phyloP scores from a whole-genome alignment of 2,797 vertebrate genomes.

The Propithecus deckenii region DNA sequence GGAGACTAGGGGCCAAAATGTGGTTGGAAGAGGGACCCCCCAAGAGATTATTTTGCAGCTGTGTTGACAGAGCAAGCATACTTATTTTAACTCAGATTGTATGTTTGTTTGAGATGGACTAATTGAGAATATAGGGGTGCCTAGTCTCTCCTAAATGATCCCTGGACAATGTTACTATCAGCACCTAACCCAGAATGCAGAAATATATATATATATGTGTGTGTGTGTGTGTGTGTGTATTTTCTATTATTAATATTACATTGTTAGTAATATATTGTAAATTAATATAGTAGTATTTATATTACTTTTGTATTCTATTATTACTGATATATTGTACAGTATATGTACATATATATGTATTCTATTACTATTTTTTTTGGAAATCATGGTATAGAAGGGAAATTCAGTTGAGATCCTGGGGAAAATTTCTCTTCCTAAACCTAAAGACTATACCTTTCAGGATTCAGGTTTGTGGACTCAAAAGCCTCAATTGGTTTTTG shows the following conservation, averaged over 20 bases:
- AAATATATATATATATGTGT: neutral
- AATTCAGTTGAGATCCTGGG: neutral
- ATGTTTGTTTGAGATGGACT: neutral
- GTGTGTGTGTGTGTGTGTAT: too few relatives aligned
- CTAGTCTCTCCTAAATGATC: neutral
- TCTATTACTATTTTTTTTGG: neutral
- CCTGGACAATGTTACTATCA: neutral
- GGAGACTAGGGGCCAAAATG: neutral
- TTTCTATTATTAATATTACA: neutral
- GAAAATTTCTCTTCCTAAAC: neutral
- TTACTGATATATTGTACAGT: neutral
- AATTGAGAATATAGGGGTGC: neutral
- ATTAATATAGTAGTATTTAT: neutral
- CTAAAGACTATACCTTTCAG: neutral
- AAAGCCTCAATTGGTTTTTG: neutral
- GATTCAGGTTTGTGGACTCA: neutral
- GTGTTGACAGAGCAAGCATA: neutral
- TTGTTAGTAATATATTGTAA: neutral
- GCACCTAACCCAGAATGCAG: neutral
- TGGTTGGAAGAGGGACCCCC: neutral
- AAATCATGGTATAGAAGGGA: neutral
- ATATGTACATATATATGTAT: neutral
- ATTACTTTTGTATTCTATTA: neutral
- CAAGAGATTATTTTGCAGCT: neutral
- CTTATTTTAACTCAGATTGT: neutral